Percentiles rank a stretch among this genome's conserved stretches.
phyloP scores from a whole-genome alignment of 2,797 vertebrate species.

The Xenopus petersii region DNA sequence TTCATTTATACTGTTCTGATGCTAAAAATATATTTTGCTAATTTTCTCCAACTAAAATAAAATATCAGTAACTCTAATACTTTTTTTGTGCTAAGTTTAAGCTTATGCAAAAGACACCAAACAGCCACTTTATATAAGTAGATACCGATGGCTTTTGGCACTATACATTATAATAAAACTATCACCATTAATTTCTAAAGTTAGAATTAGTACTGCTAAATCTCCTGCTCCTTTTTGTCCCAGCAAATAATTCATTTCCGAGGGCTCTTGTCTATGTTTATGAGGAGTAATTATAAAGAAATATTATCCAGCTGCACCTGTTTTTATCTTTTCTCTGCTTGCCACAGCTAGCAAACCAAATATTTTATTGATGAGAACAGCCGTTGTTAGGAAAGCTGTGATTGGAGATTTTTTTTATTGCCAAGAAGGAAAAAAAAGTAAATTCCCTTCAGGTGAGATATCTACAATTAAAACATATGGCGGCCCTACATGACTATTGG shows the following conservation, averaged over 20 bases:
- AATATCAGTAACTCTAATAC: no score
- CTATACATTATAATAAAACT: background rate
- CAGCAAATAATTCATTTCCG: slow-evolving; percentile 63
- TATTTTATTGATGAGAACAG: slow-evolving; percentile 68
- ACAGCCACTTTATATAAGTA: background rate
- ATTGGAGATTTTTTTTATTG: slow-evolving; percentile 43
- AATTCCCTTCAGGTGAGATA: slow-evolving; percentile 53
- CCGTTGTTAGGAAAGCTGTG: slow-evolving; percentile 45
- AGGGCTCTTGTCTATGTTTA: slow-evolving; percentile 46
- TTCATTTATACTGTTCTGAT: no score
- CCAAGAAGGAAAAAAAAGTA: slow-evolving; percentile 28
- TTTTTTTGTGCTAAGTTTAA: background rate
- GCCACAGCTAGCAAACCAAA: slow-evolving; percentile 57
- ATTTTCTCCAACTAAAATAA: no score
- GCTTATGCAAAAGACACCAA: slow-evolving; percentile 1
- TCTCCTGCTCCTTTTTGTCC: slow-evolving; percentile 57
- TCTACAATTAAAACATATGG: slow-evolving; percentile 57
- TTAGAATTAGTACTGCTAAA: slow-evolving; percentile 64
- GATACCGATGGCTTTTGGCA: slow-evolving; percentile 2
- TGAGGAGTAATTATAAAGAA: slow-evolving; percentile 70
- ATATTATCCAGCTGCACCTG: slow-evolving; percentile 63
- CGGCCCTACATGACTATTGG: slow-evolving; percentile 35
- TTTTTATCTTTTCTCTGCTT: slow-evolving; percentile 52
- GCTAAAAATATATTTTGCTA: no score
- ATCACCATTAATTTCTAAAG: slow-evolving; percentile 18